Evolutionary conservation across 2,113 vertebrate species (phyloP).

Genomic region (Aix galericulata): DNA sequence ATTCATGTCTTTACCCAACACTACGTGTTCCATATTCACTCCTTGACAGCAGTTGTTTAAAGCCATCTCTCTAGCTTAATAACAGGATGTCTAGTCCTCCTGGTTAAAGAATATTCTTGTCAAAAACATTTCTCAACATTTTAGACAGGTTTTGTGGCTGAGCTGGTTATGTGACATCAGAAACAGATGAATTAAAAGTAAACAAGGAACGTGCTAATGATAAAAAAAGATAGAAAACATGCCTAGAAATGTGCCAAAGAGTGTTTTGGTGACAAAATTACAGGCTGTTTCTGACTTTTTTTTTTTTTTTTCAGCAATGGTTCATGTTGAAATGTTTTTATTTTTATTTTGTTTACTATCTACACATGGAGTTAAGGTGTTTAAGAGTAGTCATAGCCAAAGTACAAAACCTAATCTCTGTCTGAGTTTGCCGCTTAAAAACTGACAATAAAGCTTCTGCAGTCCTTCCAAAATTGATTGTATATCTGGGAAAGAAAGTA

Average conservation of each 20-base stretch:
- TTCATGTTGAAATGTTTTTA: neutral
- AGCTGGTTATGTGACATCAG: neutral
- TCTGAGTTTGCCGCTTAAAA: neutral
- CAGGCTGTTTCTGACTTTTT: neutral
- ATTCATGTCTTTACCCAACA: neutral
- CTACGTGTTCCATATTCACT: neutral
- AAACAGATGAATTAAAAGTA: neutral
- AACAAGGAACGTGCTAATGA: neutral
- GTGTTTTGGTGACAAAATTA: neutral
- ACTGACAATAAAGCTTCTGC: neutral
- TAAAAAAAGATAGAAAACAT: neutral
- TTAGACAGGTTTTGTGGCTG: neutral
- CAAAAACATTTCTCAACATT: neutral
- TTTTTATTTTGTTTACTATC: neutral
- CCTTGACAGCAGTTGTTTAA: neutral
- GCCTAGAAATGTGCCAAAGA: neutral
- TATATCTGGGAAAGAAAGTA: neutral
- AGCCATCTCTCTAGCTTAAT: neutral
- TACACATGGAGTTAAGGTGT: neutral
- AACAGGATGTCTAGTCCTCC: neutral
- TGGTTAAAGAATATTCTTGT: neutral
- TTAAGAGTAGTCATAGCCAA: neutral
- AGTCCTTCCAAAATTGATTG: neutral
- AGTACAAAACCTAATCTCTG: neutral
- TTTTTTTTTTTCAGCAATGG: neutral